phyloP scores from a whole-genome alignment of 2,113 vertebrate genomes.

The Acanthochromis polyacanthus region DNA sequence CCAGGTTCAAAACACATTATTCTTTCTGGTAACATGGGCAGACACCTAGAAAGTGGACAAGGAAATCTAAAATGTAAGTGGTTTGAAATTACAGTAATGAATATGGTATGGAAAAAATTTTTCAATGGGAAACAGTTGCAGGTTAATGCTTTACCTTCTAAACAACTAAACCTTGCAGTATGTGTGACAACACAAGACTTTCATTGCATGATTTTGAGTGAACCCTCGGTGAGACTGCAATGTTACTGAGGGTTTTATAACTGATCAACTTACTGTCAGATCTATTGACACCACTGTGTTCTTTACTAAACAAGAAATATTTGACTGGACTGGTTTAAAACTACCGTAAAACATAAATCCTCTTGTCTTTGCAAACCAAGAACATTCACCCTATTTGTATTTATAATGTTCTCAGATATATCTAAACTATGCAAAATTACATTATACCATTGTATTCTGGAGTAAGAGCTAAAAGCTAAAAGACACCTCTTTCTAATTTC shows the following conservation, averaged over 20 bases:
- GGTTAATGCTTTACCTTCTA: background rate
- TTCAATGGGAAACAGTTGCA: background rate
- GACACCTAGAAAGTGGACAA: background rate
- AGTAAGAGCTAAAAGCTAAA: too few relatives aligned
- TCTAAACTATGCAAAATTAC: too few relatives aligned
- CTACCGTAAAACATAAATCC: background rate
- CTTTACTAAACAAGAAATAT: background rate
- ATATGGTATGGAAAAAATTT: background rate
- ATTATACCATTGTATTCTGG: too few relatives aligned
- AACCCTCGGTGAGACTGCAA: background rate
- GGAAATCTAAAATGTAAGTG: background rate
- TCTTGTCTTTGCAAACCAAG: background rate
- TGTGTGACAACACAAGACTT: slow-evolving; percentile 2
- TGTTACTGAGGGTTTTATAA: background rate
- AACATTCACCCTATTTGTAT: too few relatives aligned
- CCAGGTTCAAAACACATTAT: background rate
- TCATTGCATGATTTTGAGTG: background rate
- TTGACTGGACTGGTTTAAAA: slow-evolving; percentile 5
- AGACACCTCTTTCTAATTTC: too few relatives aligned
- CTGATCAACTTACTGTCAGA: slow-evolving; percentile 6
- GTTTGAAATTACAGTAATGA: background rate
- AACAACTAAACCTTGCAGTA: background rate
- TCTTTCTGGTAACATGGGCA: background rate
- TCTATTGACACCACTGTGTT: slow-evolving; percentile 1
- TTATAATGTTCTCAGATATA: too few relatives aligned